Base-by-base conservation (phyloP, 2,888 invertebrate species). In the Synanthedon myopaeformis region DNA sequence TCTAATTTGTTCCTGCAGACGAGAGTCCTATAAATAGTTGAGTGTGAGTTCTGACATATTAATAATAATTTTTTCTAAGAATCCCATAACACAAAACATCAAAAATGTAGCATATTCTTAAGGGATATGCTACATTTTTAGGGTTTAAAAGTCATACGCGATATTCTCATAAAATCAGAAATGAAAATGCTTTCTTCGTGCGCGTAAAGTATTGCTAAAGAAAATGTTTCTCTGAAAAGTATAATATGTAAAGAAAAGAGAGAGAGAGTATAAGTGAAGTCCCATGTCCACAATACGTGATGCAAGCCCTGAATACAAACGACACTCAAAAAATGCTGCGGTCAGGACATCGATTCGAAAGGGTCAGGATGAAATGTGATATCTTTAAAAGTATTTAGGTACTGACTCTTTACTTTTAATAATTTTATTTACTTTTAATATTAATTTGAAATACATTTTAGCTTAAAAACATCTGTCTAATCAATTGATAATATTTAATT, bases 231-330 rank as follows among this genome's bases (percentile, higher is more conserved):
- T 56, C 56, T 53, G 54, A 55, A 57, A 63, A 61, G 60, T 64
- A 17, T 17, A 17, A 17, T 17, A 59, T 58, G 61, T 59, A 54
- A 57, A 58, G 60, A 60, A 62, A 58, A 66, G 67, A 72, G 69
- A 66, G 67, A 72, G 69, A 61, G 62, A 65, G 65, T 60, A 65
- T 41, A 70, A 75, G 73, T 72, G 68, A 67, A 73, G 67, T 72
- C 67, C 68, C 72, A 56, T 79, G 74, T 76, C 74, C 70, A 58
- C 61, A 63, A 62, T 66, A 69, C 75, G 71, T 68, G 69, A 62
- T 67, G 66, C 65, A 66, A 54, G 59, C 57, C 19, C 67, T 69
- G 80, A 76, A 79, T 81, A 80, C 74, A 76, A 79, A 81, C 72
- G 72, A 72, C 69, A 61, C 62, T 5, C 12, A 49, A 63, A 69